phyloP scores from a whole-genome alignment of 2,797 vertebrate genomes.

The Neostethus bicornis region DNA sequence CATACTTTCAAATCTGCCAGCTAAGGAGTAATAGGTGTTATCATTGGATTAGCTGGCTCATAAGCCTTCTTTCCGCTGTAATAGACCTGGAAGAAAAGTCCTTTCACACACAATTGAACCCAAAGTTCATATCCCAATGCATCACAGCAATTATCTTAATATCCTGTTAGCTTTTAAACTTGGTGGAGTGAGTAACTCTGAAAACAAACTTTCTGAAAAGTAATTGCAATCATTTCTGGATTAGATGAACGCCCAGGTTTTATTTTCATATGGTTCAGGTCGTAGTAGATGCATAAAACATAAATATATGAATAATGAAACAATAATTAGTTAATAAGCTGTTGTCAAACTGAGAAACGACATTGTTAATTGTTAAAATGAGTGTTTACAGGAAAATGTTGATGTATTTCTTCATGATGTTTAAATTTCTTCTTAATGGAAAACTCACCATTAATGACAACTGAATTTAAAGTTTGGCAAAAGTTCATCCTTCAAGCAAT shows the following conservation, averaged over 20 bases:
- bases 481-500: too few species aligned
- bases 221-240: conserved; percentile 4
- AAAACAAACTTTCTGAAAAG: conserved; percentile 17
- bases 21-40: conserved; percentile 62
- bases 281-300: not conserved
- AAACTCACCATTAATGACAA: too few species aligned
- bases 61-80: conserved; percentile 61
- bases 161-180: conserved; percentile 43
- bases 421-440: not conserved
- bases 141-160: conserved; percentile 48
- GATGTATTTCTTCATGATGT: not conserved
- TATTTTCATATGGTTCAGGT: not conserved
- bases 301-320: not conserved
- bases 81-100: conserved; percentile 63
- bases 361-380: not conserved
- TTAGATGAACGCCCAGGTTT: not conserved
- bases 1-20: conserved; percentile 48
- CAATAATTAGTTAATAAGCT: not conserved
- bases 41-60: conserved; percentile 70
- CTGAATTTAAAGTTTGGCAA: too few species aligned
- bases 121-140: conserved; percentile 58
- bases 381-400: not conserved
- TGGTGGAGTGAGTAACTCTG: conserved; percentile 6
- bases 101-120: conserved; percentile 65
- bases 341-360: not conserved